Conservation (phyloP, 2,113 vertebrate genomes). For the Trinectes maculatus region DNA sequence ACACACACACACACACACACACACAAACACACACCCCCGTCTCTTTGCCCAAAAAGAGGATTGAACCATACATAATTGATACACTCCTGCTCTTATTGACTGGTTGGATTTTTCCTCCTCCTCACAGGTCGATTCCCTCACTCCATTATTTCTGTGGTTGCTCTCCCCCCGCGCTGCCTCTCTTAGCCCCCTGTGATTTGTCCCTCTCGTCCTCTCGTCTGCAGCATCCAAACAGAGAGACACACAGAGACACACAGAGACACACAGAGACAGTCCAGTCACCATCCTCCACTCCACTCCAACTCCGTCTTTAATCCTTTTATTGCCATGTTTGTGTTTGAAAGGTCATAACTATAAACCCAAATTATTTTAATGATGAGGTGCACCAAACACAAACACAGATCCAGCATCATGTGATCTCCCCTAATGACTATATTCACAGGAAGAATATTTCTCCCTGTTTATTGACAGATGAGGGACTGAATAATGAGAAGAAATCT, state of each 20-base stretch:
- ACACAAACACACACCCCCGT: conserved; percentile 27
- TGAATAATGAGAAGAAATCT: no score
- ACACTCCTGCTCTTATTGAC: conserved; percentile 73
- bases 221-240: conserved; percentile 29
- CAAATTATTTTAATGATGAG: no score
- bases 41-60: conserved; percentile 12
- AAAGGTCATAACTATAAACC: no score
- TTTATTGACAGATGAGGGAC: no score
- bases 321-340: not conserved
- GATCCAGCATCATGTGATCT: no score
- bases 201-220: conserved; percentile 25
- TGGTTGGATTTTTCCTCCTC: conserved; percentile 67
- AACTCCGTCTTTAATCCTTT: conserved; percentile 51
- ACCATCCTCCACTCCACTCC: conserved; percentile 28
- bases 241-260: conserved; percentile 31
- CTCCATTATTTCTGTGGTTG: conserved; percentile 66
- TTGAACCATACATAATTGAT: conserved; percentile 81
- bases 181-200: conserved; percentile 36
- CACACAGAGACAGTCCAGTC: conserved; percentile 25
- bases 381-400: no score
- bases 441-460: no score
- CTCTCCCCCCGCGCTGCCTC: conserved; percentile 33
- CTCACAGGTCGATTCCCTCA: conserved; percentile 68
- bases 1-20: conserved; percentile 10
- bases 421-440: no score